Base-by-base conservation (phyloP, 2,797 vertebrate genomes). In the Ataeniobius toweri region DNA sequence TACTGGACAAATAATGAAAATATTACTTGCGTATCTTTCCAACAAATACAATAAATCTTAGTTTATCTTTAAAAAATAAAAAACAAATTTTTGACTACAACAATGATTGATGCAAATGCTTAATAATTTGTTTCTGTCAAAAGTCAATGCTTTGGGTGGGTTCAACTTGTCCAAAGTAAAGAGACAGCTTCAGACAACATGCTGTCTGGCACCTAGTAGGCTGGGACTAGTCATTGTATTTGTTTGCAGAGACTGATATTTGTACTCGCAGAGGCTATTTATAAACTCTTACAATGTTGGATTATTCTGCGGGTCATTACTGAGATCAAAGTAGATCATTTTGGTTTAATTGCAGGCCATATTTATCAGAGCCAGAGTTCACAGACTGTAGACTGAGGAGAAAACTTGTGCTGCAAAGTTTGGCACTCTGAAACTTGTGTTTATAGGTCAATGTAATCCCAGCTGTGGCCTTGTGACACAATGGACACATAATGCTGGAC, bases 221-320 rank as follows among this genome's bases (percentile, higher is more conserved):
- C 58, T 46, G 28, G 20, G 20, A 51, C 28, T 53, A 20, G 18
- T 71, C 8, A 16, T 71, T 71, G n/a, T 36, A 71, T 53, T 53
- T 69, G 4, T 50, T 36, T 72, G 28, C 48, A 53, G 50, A 72
- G 26, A 36, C 26, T 22, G 16, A 72, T 53, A 53, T 22, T 31
- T 53, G 50, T 12, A 72, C 50, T 36, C 26, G 14, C 8, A 51
- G 28, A 72, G 70, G 50, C 16, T 72, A 53, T 72, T 69, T 46
- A 69, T 36, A 53, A 36, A 53, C 50, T 71, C 46, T 18, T 51
- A 28, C 51, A 56, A 39, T 72, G 51, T 55, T 72, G 50, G 71
- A 72, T 72, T 72, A 55, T 31, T 22, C 14, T 55, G 28, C 55
- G 31, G 71, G 71, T 72, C 70, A 55, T 53, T 72, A 55, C 48